These are phyloP conservation scores for Oriolus oriolus DNA, from an alignment of 2,113 vertebrate species.

Conservation along the genomic window DNA sequence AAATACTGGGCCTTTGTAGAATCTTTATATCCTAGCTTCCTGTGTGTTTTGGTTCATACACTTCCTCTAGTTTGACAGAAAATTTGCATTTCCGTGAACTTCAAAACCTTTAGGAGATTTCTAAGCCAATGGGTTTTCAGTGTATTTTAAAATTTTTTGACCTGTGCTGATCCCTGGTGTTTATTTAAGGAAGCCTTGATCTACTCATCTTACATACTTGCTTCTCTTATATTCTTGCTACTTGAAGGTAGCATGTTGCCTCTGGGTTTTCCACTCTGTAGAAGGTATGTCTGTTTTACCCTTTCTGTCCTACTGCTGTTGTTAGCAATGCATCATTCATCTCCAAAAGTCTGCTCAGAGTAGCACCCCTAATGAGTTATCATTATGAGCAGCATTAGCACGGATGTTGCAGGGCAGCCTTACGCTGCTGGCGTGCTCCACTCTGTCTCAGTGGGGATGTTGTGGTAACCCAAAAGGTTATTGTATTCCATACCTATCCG, in stretches of 20 bases:
- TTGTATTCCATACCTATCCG: neutral
- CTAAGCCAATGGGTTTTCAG: neutral
- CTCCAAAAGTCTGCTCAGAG: neutral
- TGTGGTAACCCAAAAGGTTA: neutral
- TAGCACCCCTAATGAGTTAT: neutral
- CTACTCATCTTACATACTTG: neutral
- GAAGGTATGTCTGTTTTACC: neutral
- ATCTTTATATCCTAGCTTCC: neutral
- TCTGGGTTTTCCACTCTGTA: neutral
- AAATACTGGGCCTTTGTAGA: neutral
- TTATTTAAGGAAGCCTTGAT: neutral
- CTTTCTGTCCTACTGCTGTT: neutral
- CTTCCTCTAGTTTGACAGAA: neutral
- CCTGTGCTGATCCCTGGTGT: neutral
- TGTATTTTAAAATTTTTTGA: neutral
- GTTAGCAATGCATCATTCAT: neutral
- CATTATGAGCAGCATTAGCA: neutral
- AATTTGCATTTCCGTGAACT: neutral
- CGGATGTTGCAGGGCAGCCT: neutral
- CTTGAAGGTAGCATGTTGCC: neutral
- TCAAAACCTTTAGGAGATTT: neutral
- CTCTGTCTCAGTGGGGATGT: neutral
- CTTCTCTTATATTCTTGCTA: neutral
- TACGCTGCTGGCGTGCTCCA: accelerated
- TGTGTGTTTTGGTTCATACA: neutral